Base-by-base conservation (phyloP, 2,888 invertebrate species). In the Morpho achilles region DNA sequence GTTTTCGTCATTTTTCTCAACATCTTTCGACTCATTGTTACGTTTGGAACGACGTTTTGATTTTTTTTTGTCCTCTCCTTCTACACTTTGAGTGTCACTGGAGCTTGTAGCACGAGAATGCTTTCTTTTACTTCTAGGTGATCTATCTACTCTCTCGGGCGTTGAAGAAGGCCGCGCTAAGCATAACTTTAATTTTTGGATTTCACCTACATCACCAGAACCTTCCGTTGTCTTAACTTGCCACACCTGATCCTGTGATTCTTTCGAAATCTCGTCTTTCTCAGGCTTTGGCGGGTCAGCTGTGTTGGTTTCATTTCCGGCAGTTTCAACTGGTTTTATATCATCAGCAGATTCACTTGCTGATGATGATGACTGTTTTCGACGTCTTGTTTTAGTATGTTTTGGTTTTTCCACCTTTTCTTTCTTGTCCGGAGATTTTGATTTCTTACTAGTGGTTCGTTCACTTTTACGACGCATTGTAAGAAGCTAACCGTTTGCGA, bases 401-500 rank as follows among this genome's bases (percentile, higher is more conserved):
- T 91, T 93, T 53, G 80, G 77, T 69, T 91, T 93, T 60, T 92
- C 93, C 44, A 84, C 61, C 59, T 92, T 92, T 73, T 93, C 65
- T 62, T 92, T 92, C 74, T 93, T 93, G 64, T 95, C 94, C 47
- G 94, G 93, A 50, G 94, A 79, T 77, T 94, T 94, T 7, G 92
- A 81, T 79, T 94, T 94, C 76, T 93, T 94, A 74, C 62, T 76
- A 55, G 86, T 75, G 91, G 91, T 78, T 91, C 94, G 86, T 92
- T 95, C 94, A 80, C 95, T 95, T 86, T 95, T 95, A 69, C 95
- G 94, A 79, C 95, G 94, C 95, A 95, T 95, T 68, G 58, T 75
- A 40, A 9, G 3, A 46, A 1, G 7, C 22, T 22, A 32, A 32
- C 32, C 32, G 3, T 32, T 32, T 32, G 3, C 32, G 32, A 32